Base-by-base conservation (phyloP, 2,888 invertebrate species). In the Acleris sparsana region DNA sequence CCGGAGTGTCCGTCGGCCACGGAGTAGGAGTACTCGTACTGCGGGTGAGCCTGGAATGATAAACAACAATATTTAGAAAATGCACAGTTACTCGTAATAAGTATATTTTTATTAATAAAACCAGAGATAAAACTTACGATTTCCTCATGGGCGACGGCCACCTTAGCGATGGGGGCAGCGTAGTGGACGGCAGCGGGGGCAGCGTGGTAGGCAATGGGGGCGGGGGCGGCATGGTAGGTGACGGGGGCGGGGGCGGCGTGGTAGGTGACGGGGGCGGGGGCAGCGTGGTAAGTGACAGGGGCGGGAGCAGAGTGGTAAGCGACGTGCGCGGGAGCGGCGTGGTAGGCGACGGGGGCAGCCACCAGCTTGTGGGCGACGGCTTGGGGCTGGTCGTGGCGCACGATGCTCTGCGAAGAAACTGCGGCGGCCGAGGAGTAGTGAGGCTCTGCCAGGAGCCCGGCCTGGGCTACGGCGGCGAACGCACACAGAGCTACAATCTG, bases 1-100 rank as follows among this genome's bases (percentile, higher is more conserved):
- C 88, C 92, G 43, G 88, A 86, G 64, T 89, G 87, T 11, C 79
- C 80, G 63, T 89, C 90, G 63, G 86, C 80, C 6, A 84, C 88
- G 6, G 88, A 87, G 70, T 88, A 88, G 61, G 84, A 84, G 75
- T 85, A 88, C 29, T 85, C 79, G 75, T 91, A 89, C 69, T 88
- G 86, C 48, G 88, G 88, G 72, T 88, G 85, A 7, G 85, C 79
- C 86, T 87, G 63, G 17, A 62, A 53, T n/a, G 6, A 17, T n/a
- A 56, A n/a, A 16, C 16, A 46, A 46, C 5, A 13, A 20, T 3
- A 25, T 22, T 52, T 51, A 53, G 5, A 16, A 53, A 48, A 17
- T 46, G 46, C 5, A 1, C 17, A 46, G 2, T 46, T 46, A 16
- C 5, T 39, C 1, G 2, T 22, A 44, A 46, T 53, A 20, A 7